phyloP scores from a whole-genome alignment of 2,797 vertebrate genomes.

The Selene dorsalis region DNA sequence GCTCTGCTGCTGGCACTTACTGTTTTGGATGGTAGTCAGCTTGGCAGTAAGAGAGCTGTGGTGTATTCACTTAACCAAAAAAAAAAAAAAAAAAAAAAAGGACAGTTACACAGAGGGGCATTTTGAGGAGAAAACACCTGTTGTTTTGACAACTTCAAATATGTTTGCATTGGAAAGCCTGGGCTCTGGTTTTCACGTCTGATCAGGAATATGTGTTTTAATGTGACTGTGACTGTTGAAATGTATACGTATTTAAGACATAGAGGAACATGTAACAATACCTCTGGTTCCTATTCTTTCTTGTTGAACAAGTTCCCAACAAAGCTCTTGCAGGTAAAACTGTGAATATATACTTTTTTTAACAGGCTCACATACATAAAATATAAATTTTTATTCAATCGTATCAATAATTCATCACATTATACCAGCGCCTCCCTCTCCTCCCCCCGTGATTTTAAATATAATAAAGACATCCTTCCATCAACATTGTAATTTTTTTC shows the following conservation, averaged over 20 bases:
- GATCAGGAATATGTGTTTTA: constrained; percentile 40
- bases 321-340: constrained; percentile 23
- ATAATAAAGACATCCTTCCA: constrained; percentile 68
- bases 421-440: constrained; percentile 35
- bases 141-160: constrained; percentile 75
- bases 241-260: neutral
- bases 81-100: constrained; percentile 66
- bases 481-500: constrained; percentile 71
- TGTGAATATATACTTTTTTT: neutral
- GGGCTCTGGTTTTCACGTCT: constrained; percentile 21
- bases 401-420: constrained; percentile 74
- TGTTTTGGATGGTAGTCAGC: constrained; percentile 80
- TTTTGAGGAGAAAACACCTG: constrained; percentile 73
- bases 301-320: constrained; percentile 5
- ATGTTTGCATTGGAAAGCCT: constrained; percentile 59
- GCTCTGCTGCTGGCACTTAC: constrained; percentile 76
- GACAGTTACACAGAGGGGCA: constrained; percentile 74
- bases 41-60: constrained; percentile 76
- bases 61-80: constrained; percentile 72
- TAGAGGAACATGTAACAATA: neutral
- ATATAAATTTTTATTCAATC: constrained; percentile 29
- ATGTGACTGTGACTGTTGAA: constrained; percentile 8
- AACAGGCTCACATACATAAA: constrained; percentile 1
- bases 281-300: neutral
- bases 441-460: constrained; percentile 57